Base-by-base conservation (phyloP, 2,888 invertebrate species). In the Clanis bilineata region DNA sequence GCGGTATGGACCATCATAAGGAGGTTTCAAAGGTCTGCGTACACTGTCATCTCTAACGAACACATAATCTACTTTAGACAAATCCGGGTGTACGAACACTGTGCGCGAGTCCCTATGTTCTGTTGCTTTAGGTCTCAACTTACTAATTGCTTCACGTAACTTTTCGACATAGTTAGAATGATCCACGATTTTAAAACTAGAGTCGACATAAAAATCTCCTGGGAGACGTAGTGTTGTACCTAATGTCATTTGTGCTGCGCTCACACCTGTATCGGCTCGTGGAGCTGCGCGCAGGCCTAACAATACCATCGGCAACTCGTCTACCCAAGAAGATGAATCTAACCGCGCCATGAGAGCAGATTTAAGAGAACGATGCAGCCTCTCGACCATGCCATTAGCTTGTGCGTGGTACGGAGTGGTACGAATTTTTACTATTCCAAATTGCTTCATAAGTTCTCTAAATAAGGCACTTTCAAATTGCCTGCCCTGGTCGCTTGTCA, bases 391-490 rank as follows among this genome's bases (percentile, higher is more conserved):
- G 3, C 70, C 70, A 55, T 73, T 74, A 15, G 60, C 59, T 28
- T 67, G 66, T 0, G 69, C 68, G 39, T 72, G 71, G 44, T 67
- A 72, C 3, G 69, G 55, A 0, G 69, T 69, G 0, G 67, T 71
- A 7, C 68, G 58, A 2, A 61, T 38, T 32, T 62, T 67, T 5
- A 65, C 18, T 3, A 69, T 55, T 1, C 67, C 68, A 55, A 70
- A 36, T 6, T 39, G 57, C 7, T 45, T 61, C 54, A 59, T 51
- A 41, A 64, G 56, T 1, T 47, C 18, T 0, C 1, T 25, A 38
- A 66, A 66, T 0, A 65, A 45, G 7, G 32, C 9, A 18, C 62
- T 61, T 41, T 68, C 61, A 21, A 70, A 69, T 41, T 68, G 66
- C 1, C 63, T 36, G 15, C 66, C 69, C 57, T 64, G 64, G 32